These are phyloP conservation scores for Anser brachyrhynchus DNA, from an alignment of 2,113 vertebrate genomes.

Conservation along the genomic window DNA sequence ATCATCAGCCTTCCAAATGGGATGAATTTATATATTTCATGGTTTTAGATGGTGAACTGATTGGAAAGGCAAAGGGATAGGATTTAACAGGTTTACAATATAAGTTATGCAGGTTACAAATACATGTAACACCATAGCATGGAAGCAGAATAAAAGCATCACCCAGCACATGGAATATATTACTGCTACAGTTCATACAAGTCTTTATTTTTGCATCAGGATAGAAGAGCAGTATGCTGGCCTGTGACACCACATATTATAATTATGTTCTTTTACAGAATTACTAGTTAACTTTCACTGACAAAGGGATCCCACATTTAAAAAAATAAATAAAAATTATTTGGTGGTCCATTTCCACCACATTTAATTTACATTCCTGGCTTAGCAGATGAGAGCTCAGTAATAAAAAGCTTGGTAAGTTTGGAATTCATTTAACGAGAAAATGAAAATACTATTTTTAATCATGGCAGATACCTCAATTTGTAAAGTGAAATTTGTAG, in stretches of 20 bases:
- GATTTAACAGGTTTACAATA: not conserved
- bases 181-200: not conserved
- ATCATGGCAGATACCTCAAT: not conserved
- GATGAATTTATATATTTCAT: rapidly evolving
- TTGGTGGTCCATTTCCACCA: not conserved
- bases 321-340: not conserved
- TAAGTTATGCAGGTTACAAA: not conserved
- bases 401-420: not conserved
- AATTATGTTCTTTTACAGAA: not conserved
- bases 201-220: not conserved
- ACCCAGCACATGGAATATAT: not conserved
- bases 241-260: not conserved
- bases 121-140: not conserved
- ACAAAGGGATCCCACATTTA: not conserved
- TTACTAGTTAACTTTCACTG: not conserved
- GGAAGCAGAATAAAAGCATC: not conserved
- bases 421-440: not conserved
- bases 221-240: not conserved
- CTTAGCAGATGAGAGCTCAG: not conserved
- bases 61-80: not conserved
- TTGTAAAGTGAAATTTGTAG: not conserved
- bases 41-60: not conserved
- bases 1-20: not conserved
- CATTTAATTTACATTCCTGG: not conserved
- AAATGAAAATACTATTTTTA: not conserved